These are phyloP conservation scores for Otus sunia DNA, from an alignment of 2,113 vertebrate genomes.

Conservation along the genomic window DNA sequence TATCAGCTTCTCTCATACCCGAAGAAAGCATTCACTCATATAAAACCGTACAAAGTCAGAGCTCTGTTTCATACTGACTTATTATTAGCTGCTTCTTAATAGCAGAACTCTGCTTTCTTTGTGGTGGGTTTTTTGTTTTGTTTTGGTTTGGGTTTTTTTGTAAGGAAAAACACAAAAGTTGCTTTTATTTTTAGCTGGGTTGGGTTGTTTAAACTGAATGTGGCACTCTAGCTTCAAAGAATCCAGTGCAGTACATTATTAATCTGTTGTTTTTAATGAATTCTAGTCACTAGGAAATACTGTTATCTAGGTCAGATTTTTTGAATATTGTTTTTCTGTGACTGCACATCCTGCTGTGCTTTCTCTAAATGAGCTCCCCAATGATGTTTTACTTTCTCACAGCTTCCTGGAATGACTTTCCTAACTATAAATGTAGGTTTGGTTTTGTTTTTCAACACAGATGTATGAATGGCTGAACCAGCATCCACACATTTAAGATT, in stretches of 20 bases:
- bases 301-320: slow-evolving; percentile 60
- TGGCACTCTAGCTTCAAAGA: slow-evolving; percentile 44
- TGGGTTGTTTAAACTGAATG: slow-evolving; percentile 13
- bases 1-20: neutral
- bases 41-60: neutral
- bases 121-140: neutral
- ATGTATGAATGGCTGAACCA: neutral
- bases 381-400: neutral
- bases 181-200: neutral
- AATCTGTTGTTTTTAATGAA: slow-evolving; percentile 46
- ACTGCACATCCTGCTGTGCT: neutral
- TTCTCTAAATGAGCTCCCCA: slow-evolving; percentile 37
- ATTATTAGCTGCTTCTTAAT: neutral
- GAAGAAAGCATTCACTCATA: neutral
- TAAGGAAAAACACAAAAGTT: neutral
- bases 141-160: neutral
- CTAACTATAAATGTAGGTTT: neutral
- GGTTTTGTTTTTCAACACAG: neutral
- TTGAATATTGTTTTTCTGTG: slow-evolving; percentile 35
- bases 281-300: slow-evolving; percentile 25
- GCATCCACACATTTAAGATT: neutral
- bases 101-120: neutral
- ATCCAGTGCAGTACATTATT: slow-evolving; percentile 7
- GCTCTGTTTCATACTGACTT: neutral
- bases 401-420: neutral